phyloP scores from a whole-genome alignment of 2,797 vertebrate species.

The Hypotaenidia okinawae region DNA sequence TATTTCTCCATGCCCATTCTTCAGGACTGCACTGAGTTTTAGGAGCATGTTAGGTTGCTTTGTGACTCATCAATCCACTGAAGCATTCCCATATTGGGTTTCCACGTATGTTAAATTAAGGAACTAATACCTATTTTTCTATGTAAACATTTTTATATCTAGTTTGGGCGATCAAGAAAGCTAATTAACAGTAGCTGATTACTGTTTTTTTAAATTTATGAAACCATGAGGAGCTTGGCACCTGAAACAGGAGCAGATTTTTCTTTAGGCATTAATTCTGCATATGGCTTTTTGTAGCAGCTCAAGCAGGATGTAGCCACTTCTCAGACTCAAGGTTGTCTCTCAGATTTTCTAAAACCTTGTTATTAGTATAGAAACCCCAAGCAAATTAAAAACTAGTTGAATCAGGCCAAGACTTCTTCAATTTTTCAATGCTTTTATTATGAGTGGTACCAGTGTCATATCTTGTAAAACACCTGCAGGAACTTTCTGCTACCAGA shows the following conservation, averaged over 20 bases:
- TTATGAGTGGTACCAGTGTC: background rate
- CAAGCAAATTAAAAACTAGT: background rate
- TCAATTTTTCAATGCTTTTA: background rate
- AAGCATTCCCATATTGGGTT: background rate
- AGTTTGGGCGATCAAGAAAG: rapidly evolving
- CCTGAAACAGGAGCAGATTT: background rate
- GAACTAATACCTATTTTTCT: background rate
- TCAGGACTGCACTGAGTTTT: background rate
- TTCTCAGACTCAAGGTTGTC: background rate
- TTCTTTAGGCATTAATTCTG: background rate
- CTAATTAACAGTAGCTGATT: background rate
- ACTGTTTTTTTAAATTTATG: background rate
- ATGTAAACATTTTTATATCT: background rate
- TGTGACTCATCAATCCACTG: background rate
- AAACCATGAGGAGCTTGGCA: background rate
- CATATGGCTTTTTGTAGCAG: background rate
- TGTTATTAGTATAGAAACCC: background rate
- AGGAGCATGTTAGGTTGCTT: background rate
- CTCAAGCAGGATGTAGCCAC: background rate
- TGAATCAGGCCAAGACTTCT: background rate
- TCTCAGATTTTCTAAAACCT: background rate
- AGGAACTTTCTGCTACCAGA: background rate
- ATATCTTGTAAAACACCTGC: background rate
- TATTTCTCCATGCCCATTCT: background rate
- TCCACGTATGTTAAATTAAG: background rate